phyloP scores from a whole-genome alignment of 2,797 vertebrate genomes.

The Lacerta viridis region DNA sequence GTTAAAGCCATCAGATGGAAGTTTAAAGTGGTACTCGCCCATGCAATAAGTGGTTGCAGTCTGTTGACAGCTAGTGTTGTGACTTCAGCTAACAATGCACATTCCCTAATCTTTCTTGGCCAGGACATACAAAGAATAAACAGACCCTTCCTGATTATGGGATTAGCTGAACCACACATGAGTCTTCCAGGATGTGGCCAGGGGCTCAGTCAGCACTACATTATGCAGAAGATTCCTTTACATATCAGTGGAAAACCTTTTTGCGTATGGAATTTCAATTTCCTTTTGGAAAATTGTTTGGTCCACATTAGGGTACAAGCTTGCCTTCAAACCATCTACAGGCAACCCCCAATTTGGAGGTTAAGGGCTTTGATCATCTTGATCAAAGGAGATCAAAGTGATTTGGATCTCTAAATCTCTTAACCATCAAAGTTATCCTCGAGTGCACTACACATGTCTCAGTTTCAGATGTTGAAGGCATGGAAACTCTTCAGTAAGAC shows the following conservation, averaged over 20 bases:
- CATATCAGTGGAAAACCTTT: neutral
- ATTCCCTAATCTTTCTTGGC: neutral
- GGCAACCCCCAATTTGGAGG: neutral
- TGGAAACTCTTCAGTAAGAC: neutral
- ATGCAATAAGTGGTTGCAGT: neutral
- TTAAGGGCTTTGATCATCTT: neutral
- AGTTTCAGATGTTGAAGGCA: neutral
- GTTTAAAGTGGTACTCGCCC: no score
- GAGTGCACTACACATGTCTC: neutral
- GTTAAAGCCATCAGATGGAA: neutral
- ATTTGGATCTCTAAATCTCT: conserved; percentile 7
- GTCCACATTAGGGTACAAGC: neutral
- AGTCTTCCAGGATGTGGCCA: neutral
- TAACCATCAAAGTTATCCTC: neutral
- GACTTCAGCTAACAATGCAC: neutral
- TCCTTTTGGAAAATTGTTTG: neutral
- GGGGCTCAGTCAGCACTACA: neutral
- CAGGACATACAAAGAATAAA: neutral
- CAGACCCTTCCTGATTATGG: neutral
- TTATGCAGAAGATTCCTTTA: neutral
- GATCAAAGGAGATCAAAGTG: neutral
- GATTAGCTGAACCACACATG: neutral
- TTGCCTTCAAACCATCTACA: neutral
- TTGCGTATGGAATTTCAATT: neutral
- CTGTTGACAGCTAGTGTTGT: neutral